A percentile compares a stretch with the other conserved stretches of the same genome.
These are phyloP conservation scores for Phalanger gymnotis DNA, from an alignment of 2,797 vertebrate species.

Conservation along the genomic window DNA sequence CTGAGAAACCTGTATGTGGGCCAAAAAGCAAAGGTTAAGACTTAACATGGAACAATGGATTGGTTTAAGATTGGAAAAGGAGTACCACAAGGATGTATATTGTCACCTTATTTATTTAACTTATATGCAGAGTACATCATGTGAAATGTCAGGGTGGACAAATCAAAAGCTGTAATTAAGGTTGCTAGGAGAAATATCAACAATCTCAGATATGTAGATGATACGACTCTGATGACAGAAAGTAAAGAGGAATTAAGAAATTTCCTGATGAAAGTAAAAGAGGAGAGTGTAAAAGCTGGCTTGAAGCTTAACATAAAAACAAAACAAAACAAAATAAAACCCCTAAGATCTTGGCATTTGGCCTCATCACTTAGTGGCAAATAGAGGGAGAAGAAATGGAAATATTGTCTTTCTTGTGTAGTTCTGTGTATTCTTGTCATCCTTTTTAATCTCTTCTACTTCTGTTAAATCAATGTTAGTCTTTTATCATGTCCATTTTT, in stretches of 20 bases:
- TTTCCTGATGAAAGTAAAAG: neutral
- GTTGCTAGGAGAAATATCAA: neutral
- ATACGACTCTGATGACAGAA: neutral
- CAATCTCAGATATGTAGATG: neutral
- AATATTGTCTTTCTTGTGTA: neutral
- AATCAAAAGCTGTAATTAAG: too few relatives aligned
- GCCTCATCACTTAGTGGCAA: neutral
- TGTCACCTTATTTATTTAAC: neutral
- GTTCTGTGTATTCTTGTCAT: neutral
- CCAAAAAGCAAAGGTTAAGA: neutral
- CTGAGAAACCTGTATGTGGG: neutral
- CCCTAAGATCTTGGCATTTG: neutral
- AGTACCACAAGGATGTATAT: neutral
- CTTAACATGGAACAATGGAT: too few relatives aligned
- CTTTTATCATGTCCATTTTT: neutral
- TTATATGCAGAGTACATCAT: neutral
- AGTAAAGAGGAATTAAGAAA: neutral
- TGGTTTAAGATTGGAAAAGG: neutral
- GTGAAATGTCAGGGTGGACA: neutral
- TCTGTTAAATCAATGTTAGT: neutral
- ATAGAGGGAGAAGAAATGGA: neutral
- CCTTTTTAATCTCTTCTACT: neutral
- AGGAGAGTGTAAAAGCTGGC: neutral
- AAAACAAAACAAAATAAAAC: neutral
- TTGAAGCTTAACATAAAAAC: neutral